These are phyloP conservation scores for Leptoclinus maculatus DNA, from an alignment of 2,797 vertebrate species.

Conservation along the genomic window DNA sequence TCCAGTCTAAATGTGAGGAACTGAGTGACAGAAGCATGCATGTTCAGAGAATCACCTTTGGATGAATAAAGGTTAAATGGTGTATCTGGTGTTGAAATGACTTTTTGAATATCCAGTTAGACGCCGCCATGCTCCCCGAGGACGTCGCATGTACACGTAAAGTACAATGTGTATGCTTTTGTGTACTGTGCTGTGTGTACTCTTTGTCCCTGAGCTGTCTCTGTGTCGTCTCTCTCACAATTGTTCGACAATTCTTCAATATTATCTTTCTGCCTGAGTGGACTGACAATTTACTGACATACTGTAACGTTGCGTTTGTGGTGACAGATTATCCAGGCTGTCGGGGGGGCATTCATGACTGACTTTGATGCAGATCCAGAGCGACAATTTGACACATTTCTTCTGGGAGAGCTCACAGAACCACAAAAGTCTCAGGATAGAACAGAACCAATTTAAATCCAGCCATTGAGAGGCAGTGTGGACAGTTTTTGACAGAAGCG, in stretches of 20 bases:
- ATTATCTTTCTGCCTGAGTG: constrained; percentile 12
- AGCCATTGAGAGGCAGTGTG: background rate
- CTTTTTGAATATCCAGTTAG: background rate
- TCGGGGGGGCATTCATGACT: constrained; percentile 38
- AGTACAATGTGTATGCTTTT: background rate
- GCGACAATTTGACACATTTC: constrained; percentile 69
- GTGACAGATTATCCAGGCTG: constrained; percentile 23
- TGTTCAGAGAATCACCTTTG: background rate
- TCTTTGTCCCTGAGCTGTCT: constrained; percentile 7
- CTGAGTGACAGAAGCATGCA: background rate
- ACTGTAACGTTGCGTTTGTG: constrained; percentile 17
- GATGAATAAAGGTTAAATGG: background rate
- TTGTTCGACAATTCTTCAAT: constrained; percentile 15
- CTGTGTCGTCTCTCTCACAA: constrained; percentile 10
- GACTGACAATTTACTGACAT: constrained; percentile 22
- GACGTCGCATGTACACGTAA: background rate
- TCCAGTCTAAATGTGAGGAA: background rate
- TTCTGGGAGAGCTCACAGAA: constrained; percentile 62
- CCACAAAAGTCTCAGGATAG: constrained; percentile 41
- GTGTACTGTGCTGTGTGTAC: background rate
- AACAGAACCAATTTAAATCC: constrained; percentile 57
- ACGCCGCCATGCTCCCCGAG: background rate
- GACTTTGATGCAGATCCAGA: constrained; percentile 56
- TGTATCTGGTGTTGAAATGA: background rate
- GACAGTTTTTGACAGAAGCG: constrained; percentile 38